Conservation (phyloP, 2,888 invertebrate genomes). For the Pantelozetes paolii region DNA sequence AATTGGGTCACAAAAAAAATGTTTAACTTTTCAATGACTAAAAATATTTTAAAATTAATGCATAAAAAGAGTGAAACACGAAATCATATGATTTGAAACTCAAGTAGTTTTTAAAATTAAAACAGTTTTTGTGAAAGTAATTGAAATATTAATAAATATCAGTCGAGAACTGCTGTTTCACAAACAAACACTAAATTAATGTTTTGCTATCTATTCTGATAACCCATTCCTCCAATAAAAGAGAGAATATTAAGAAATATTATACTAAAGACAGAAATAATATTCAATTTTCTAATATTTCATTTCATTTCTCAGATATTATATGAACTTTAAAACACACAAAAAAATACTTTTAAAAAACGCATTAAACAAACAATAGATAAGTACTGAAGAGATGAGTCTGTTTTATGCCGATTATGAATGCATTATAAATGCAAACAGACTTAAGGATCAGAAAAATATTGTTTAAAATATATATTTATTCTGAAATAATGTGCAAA, state of each 20-base stretch:
- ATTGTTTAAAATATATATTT: constrained; percentile 2
- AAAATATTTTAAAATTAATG: constrained; percentile 8
- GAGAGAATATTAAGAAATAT: too few relatives aligned
- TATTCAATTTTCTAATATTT: too few relatives aligned
- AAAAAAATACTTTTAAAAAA: too few relatives aligned
- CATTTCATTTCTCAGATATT: too few relatives aligned
- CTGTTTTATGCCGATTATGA: neutral
- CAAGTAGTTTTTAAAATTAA: neutral
- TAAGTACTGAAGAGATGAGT: neutral
- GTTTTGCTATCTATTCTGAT: neutral
- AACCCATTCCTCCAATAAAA: neutral
- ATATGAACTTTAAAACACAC: too few relatives aligned
- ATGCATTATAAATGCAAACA: constrained; percentile 3
- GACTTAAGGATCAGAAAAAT: neutral
- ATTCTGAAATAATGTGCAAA: neutral
- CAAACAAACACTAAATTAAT: neutral
- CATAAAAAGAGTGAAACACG: neutral
- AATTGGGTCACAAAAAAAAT: constrained; percentile 25
- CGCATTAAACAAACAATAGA: constrained; percentile 15
- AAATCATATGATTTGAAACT: constrained; percentile 8
- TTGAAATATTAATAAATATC: neutral
- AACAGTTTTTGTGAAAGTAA: neutral
- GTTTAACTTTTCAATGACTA: constrained; percentile 3
- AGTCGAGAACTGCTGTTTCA: neutral
- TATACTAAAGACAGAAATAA: too few relatives aligned